Base-by-base conservation (phyloP, 1,140 invertebrate species). In the Bombus superbus region DNA sequence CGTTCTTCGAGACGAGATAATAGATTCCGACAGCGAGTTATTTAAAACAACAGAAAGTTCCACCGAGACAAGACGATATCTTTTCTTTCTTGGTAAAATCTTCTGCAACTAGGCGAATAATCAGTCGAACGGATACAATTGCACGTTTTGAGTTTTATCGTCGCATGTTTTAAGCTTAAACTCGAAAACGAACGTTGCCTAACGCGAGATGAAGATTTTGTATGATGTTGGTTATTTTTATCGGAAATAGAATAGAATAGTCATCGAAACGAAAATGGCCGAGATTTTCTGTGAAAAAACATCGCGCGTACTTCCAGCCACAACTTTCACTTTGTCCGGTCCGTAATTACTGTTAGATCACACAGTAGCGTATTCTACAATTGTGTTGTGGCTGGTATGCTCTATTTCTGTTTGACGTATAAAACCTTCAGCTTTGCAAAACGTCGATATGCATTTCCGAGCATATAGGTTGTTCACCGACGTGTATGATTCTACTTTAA, bases 391-490 rank as follows among this genome's bases (percentile, higher is more conserved):
- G 15, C n/a, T 40, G 28, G 47, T 42, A 59, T 85, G 78, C 78
- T 90, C 78, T 40, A 87, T 82, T 87, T 90, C 62, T 62, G 28
- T 11, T 77, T 68, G 53, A 66, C 53, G 64, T 68, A 3, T 35
- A 2, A 44, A 66, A 53, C 38, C 32, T 28, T 47, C 4, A 18
- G 3, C 32, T 83, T 85, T 69, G 13, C 47, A 22, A 59, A 76
- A 38, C 47, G 57, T 81, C 62, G 88, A 87, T 75, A 85, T 72
- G 85, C 81, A 71, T 83, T 81, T 82, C 4, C 71, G 81, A 78
- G 40, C 86, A 87, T 90, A 73, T 87, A 86, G 90, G 90, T 83
- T 88, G 47, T 35, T 66, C 42, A 64, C 18, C 38, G 53, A 42
- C 22, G 38, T 69, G 59, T 13, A 28, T 25, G 38, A 42, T 42